These are phyloP conservation scores for Elysia chlorotica DNA, from an alignment of 1,140 invertebrate species.

Conservation along the genomic window DNA sequence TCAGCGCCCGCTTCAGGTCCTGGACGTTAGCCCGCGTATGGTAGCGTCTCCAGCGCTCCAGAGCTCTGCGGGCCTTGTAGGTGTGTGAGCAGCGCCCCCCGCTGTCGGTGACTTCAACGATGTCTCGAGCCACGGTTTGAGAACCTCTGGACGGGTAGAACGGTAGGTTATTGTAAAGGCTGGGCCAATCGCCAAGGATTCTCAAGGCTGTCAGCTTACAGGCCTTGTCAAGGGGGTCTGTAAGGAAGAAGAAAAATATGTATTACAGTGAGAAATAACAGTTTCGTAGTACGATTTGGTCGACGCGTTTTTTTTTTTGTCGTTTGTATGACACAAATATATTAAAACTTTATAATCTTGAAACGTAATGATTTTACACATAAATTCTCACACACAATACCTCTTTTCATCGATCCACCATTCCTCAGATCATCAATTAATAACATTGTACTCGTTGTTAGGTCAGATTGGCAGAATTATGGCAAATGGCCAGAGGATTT, in stretches of 20 bases:
- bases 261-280: no score
- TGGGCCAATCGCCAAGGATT: constrained; percentile 42
- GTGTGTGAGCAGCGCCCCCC: constrained; percentile 26
- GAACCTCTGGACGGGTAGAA: constrained; percentile 45
- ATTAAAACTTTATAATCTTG: no score
- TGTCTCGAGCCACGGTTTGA: constrained; percentile 48
- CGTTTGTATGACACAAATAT: no score
- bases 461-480: no score
- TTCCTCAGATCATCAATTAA: no score
- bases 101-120: constrained; percentile 28
- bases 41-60: constrained; percentile 42
- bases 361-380: no score
- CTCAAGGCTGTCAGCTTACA: constrained; percentile 36
- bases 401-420: no score
- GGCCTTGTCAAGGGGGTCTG: constrained; percentile 39
- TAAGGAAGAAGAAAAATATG: constrained; percentile 21
- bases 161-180: constrained; percentile 40
- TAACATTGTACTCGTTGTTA: no score
- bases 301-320: no score
- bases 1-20: constrained; percentile 33
- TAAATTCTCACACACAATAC: no score
- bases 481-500: no score
- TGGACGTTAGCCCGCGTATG: constrained; percentile 42
- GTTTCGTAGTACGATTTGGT: no score
- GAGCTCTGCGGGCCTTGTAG: constrained; percentile 23